Conservation (phyloP, 2,888 invertebrate species). For the Carabus problematicus region DNA sequence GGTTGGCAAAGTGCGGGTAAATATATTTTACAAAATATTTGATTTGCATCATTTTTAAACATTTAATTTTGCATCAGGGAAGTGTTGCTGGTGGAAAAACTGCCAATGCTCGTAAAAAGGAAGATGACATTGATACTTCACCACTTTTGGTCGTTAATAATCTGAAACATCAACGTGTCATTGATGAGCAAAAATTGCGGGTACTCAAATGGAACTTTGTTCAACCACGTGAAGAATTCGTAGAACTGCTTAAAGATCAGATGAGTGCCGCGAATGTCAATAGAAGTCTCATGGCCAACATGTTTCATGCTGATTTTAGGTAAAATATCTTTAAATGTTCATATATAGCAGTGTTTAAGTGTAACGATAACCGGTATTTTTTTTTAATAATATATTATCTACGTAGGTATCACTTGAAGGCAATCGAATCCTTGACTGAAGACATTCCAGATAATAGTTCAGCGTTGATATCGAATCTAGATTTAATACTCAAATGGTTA, state of each 20-base stretch:
- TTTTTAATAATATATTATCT: constrained; percentile 12
- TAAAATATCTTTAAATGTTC: constrained; percentile 50
- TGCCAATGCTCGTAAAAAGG: constrained; percentile 71
- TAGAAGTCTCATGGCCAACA: constrained; percentile 83
- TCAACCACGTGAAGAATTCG: constrained; percentile 91
- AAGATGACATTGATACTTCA: constrained; percentile 83
- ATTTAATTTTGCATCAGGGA: too few relatives aligned
- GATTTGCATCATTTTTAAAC: constrained; percentile 16
- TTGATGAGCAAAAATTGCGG: constrained; percentile 94
- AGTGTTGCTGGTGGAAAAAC: constrained; percentile 29
- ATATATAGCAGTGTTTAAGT: background rate
- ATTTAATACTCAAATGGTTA: constrained; percentile 95
- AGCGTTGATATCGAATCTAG: constrained; percentile 87
- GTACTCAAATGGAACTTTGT: constrained; percentile 96
- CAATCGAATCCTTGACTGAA: constrained; percentile 88
- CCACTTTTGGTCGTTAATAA: constrained; percentile 83
- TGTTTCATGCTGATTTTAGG: constrained; percentile 95
- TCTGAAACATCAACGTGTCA: constrained; percentile 88
- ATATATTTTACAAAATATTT: constrained; percentile 12
- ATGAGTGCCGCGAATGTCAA: constrained; percentile 90
- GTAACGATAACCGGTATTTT: background rate
- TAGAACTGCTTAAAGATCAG: constrained; percentile 88
- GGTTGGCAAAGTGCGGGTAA: constrained; percentile 46
- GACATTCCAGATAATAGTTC: constrained; percentile 80
- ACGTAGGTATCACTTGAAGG: constrained; percentile 90